Base-by-base conservation (phyloP, 2,113 vertebrate genomes). In the Syngnathus floridae region DNA sequence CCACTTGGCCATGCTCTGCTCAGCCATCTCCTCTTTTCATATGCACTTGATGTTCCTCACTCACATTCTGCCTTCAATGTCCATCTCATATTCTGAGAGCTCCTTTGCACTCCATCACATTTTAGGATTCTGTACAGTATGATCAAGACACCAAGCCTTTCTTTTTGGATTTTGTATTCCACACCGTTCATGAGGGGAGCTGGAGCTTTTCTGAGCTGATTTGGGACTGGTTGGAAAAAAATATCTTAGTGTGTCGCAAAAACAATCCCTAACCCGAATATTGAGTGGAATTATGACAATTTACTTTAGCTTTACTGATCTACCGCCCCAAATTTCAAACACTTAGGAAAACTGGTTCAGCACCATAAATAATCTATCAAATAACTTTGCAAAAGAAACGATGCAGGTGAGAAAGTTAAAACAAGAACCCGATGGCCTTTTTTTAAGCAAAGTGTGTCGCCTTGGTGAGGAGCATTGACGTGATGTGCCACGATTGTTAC, bases 61-160 rank as follows among this genome's bases (percentile, higher is more conserved):
- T 79, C 58, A 71, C 66, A 61, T 79, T 52, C 65, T 43, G 26
- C 43, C 62, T 65, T 76, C 59, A 64, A 37, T 41, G 37, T 26
- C 72, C 65, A 67, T 62, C 66, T 67, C 61, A 74, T 67, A 79
- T 67, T 67, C 43, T 72, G 61, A 71, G 41, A 43, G 54, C 67
- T 54, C 72, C 46, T 73, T 76, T 54, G 51, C 67, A 72, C 37
- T 74, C 58, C n/a, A 61, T 43, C 12, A 41, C 13, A 4, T 43
- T 43, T 35, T 56, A 56, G 13, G 26, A 35, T 56, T 56, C 13
- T 35, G 6, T 35, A 36, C 26, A 35, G 12, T 35, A 35, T 35
- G 54, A 31, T 56, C 13, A 35, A 7, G 26, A 35, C 26, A 13
- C 1, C 26, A 21, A 31, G 1, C 14, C 0, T 55, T 55, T 31